These are phyloP conservation scores for Sinocyclocheilus maitianheensis DNA, from an alignment of 2,113 vertebrate genomes.

Conservation along the genomic window DNA sequence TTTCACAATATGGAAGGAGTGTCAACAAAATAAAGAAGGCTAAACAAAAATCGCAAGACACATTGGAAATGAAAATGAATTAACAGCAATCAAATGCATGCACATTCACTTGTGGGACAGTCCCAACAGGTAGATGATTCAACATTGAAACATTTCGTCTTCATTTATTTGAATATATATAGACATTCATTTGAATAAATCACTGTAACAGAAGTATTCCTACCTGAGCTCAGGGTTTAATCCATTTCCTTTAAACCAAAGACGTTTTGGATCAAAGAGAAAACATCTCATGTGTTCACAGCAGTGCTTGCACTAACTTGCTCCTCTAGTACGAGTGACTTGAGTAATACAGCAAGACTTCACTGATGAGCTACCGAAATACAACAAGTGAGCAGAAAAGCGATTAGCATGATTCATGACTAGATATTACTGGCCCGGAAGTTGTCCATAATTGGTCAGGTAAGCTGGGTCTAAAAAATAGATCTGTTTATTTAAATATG, in stretches of 20 bases:
- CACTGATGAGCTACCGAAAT: neutral
- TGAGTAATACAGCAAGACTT: neutral
- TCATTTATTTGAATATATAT: constrained; percentile 11
- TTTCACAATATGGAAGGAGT: neutral
- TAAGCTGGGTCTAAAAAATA: neutral
- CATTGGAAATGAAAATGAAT: neutral
- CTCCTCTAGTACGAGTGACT: neutral
- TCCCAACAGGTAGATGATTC: neutral
- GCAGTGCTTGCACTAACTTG: constrained; percentile 19
- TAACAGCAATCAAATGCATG: neutral
- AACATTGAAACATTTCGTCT: neutral
- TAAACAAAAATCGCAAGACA: neutral
- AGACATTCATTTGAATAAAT: neutral
- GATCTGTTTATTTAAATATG: neutral
- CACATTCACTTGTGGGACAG: neutral
- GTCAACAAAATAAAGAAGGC: neutral
- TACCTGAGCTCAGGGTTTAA: constrained; percentile 42
- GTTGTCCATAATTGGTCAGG: neutral
- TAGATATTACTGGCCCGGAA: neutral
- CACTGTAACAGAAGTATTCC: neutral
- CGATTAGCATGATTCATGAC: neutral
- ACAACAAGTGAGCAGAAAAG: neutral
- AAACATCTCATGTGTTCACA: constrained; percentile 32
- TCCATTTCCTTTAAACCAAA: constrained; percentile 21
- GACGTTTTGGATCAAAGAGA: constrained; percentile 1